phyloP scores from a whole-genome alignment of 2,113 vertebrate genomes.

The Centropristis striata region DNA sequence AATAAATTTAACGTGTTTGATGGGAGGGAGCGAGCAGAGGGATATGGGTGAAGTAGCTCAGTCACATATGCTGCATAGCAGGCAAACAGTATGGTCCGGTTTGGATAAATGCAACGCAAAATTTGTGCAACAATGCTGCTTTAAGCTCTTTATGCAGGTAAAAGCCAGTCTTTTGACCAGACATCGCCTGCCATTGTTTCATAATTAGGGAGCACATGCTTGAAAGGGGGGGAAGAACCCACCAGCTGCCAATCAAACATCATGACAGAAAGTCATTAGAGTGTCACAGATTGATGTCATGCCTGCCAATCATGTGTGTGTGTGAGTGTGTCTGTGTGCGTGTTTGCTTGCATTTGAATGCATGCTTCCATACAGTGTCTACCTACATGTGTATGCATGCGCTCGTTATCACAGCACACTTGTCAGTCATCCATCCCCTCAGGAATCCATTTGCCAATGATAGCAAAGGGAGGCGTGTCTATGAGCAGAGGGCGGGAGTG shows the following conservation, averaged over 20 bases:
- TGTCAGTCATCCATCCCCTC: conserved; percentile 64
- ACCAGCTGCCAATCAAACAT: conserved; percentile 71
- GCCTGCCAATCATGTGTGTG: conserved; percentile 72
- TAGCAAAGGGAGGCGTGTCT: conserved; percentile 58
- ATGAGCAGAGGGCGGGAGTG: conserved; percentile 28
- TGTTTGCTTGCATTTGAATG: background rate
- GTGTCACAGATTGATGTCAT: conserved; percentile 73
- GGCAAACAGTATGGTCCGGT: background rate
- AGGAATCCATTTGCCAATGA: conserved; percentile 47
- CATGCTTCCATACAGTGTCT: background rate
- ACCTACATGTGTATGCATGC: background rate
- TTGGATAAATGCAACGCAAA: background rate
- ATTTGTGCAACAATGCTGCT: background rate
- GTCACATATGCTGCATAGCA: accelerated
- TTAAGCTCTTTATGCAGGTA: conserved; percentile 2
- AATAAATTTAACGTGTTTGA: no score
- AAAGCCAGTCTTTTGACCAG: conserved; percentile 47
- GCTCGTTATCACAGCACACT: conserved; percentile 31
- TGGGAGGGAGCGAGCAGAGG: no score
- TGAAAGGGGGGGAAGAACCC: conserved; percentile 49
- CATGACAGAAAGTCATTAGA: conserved; percentile 79
- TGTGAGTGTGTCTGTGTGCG: conserved; percentile 4
- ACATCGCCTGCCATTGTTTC: conserved; percentile 60
- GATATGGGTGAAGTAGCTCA: no score
- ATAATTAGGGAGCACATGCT: conserved; percentile 69